phyloP scores from a whole-genome alignment of 2,113 vertebrate genomes.

The Petrocephalus zakoni region DNA sequence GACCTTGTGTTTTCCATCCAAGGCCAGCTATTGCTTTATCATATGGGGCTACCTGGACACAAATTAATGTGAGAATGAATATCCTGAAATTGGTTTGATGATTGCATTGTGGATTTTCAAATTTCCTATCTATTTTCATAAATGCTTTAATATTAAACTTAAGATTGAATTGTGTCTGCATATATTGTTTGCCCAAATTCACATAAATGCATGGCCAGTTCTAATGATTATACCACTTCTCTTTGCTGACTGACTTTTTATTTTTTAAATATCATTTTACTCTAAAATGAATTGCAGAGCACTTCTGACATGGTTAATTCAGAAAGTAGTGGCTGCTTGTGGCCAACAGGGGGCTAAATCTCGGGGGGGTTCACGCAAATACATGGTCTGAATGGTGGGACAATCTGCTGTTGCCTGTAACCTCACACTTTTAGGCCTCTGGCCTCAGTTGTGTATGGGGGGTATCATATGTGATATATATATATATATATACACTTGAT shows the following conservation, averaged over 20 bases:
- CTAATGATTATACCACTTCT: neutral
- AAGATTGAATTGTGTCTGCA: neutral
- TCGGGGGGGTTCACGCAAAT: neutral
- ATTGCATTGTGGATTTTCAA: neutral
- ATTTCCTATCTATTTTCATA: neutral
- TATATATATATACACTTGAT: no score
- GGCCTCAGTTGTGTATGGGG: neutral
- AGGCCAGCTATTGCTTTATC: neutral
- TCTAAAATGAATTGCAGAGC: neutral
- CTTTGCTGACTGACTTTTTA: neutral
- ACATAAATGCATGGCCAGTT: neutral
- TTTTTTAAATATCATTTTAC: neutral
- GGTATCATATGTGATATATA: neutral
- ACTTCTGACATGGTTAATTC: neutral
- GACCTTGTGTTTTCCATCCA: neutral
- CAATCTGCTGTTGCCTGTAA: neutral
- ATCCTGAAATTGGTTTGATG: neutral
- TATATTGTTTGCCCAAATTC: neutral
- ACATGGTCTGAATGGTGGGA: neutral
- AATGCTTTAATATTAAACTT: neutral
- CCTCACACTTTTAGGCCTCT: neutral
- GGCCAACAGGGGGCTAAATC: neutral
- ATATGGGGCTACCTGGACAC: neutral
- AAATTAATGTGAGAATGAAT: neutral
- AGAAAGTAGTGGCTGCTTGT: neutral